Evolutionary conservation across 2,888 invertebrate species (phyloP).

Genomic region (Hyposoter dolosus): DNA sequence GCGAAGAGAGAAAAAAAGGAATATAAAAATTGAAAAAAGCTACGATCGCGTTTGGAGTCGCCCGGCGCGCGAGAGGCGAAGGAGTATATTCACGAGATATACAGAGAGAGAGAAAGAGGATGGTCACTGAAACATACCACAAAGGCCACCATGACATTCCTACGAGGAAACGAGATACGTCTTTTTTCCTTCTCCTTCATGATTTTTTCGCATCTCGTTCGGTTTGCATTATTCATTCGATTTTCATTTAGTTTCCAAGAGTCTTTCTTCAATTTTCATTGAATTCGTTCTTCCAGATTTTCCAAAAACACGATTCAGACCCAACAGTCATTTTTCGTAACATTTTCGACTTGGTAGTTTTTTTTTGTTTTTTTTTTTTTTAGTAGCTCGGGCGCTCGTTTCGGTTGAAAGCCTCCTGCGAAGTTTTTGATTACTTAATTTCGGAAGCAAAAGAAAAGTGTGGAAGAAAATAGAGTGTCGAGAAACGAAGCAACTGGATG

Average conservation of each 20-base stretch:
- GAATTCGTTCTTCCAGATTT: neutral
- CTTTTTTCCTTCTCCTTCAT: slow-evolving; percentile 34
- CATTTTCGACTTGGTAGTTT: neutral
- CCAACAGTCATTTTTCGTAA: neutral
- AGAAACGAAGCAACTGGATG: neutral
- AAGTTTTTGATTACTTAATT: neutral
- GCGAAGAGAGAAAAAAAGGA: slow-evolving; percentile 11
- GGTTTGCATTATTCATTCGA: slow-evolving; percentile 18
- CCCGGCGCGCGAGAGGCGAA: slow-evolving; percentile 31
- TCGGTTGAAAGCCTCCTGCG: neutral
- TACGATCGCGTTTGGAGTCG: slow-evolving; percentile 41
- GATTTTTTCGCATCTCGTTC: slow-evolving; percentile 22
- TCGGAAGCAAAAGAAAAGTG: slow-evolving; percentile 22
- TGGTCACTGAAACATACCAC: slow-evolving; percentile 55
- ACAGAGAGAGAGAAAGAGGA: slow-evolving; percentile 46
- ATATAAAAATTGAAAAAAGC: slow-evolving; percentile 24
- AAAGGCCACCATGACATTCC: slow-evolving; percentile 64
- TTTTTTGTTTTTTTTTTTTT: neutral
- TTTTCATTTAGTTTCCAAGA: neutral
- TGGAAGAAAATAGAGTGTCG: slow-evolving; percentile 14
- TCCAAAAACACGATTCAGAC: neutral
- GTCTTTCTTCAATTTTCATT: neutral
- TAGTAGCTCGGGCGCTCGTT: neutral
- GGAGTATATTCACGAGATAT: slow-evolving; percentile 11
- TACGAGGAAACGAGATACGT: slow-evolving; percentile 56